These are phyloP conservation scores for Agrotis puta DNA, from an alignment of 2,888 invertebrate genomes.

Conservation along the genomic window DNA sequence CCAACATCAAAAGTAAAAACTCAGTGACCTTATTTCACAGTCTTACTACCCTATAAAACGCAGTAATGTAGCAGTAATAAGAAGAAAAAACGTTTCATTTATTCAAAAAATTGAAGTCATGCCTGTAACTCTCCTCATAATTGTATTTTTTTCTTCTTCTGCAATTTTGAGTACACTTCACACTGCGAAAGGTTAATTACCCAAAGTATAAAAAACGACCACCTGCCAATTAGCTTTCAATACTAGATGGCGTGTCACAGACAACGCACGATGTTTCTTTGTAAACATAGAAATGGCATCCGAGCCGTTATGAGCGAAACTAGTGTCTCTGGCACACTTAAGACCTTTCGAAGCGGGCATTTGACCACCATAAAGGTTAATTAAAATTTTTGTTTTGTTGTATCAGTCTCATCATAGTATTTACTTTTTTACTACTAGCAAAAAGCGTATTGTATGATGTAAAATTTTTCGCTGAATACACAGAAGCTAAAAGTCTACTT, in stretches of 20 bases:
- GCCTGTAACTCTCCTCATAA: constrained; percentile 39
- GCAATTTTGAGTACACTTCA: constrained; percentile 59
- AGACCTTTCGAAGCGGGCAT: constrained; percentile 31
- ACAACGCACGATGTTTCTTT: constrained; percentile 52
- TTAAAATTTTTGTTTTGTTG: constrained; percentile 51
- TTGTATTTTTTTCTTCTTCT: constrained; percentile 49
- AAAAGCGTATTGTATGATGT: constrained; percentile 33
- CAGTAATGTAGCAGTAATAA: no score
- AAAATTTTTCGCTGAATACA: constrained; percentile 13
- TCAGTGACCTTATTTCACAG: constrained; percentile 43
- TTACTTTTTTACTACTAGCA: constrained; percentile 36
- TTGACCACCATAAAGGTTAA: constrained; percentile 53
- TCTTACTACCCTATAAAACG: constrained; percentile 24
- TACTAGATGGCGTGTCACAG: constrained; percentile 64
- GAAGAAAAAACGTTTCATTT: constrained; percentile 39
- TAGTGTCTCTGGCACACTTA: constrained; percentile 56
- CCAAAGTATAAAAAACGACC: constrained; percentile 65
- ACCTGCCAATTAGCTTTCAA: constrained; percentile 71
- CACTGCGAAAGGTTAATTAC: constrained; percentile 71
- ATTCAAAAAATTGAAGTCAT: constrained; percentile 53
- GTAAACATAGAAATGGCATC: constrained; percentile 67
- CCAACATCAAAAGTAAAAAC: constrained; percentile 27
- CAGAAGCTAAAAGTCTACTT: constrained; percentile 1
- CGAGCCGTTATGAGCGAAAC: constrained; percentile 55
- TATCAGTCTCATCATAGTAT: constrained; percentile 42